Evolutionary conservation across 2,888 invertebrate genomes (phyloP).

Genomic region (Agonopterix alstromeriana): DNA sequence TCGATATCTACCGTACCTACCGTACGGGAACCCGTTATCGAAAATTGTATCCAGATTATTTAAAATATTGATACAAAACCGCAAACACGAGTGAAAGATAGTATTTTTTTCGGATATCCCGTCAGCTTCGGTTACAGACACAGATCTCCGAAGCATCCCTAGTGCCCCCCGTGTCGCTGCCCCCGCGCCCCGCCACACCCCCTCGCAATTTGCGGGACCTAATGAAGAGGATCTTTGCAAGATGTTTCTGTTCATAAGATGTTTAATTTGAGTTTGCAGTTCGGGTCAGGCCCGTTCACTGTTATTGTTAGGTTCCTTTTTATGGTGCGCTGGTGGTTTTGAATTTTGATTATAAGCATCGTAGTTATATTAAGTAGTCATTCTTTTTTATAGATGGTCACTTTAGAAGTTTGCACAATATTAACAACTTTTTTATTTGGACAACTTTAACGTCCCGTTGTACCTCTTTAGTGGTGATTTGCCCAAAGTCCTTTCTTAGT

Average conservation of each 20-base stretch:
- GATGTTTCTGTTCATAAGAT: conserved; percentile 75
- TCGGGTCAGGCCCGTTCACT: conserved; percentile 66
- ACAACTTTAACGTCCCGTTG: too few species aligned
- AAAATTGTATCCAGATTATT: background rate
- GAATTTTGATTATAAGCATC: too few species aligned
- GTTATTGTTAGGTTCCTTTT: conserved; percentile 58
- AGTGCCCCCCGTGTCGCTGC: conserved; percentile 52
- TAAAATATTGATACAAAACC: background rate
- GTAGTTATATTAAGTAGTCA: too few species aligned
- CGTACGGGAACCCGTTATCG: background rate
- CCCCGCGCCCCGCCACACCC: conserved; percentile 32
- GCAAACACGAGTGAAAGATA: too few species aligned
- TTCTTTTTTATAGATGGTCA: too few species aligned
- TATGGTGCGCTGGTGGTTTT: conserved; percentile 20
- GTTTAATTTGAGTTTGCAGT: conserved; percentile 73
- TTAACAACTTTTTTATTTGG: too few species aligned
- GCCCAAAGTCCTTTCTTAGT: too few species aligned
- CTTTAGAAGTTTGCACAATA: too few species aligned
- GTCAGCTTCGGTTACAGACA: too few species aligned
- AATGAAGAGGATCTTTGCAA: conserved; percentile 74
- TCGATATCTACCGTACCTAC: too few species aligned
- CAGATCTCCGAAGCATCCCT: conserved; percentile 15
- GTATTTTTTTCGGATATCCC: too few species aligned
- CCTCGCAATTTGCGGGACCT: conserved; percentile 66
- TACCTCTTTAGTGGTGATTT: too few species aligned